Conservation (phyloP, 1,140 invertebrate species). For the Drosophila ironensis region DNA sequence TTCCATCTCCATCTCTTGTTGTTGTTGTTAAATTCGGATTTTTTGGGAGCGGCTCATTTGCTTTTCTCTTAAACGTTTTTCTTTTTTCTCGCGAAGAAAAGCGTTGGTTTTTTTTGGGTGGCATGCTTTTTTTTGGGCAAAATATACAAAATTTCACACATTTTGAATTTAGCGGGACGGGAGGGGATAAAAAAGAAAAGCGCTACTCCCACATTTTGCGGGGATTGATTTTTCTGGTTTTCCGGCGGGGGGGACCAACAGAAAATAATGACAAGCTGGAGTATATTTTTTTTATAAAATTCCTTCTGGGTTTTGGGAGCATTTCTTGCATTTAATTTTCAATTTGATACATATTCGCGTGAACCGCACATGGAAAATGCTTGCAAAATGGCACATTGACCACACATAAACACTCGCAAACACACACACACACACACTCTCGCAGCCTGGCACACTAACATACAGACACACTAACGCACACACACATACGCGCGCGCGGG, state of each 20-base stretch:
- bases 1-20: no score
- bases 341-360: constrained; percentile 37
- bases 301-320: not conserved
- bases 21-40: constrained; percentile 56
- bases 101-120: constrained; percentile 21
- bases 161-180: not conserved
- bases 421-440: constrained; percentile 26
- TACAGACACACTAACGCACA: not conserved
- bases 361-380: constrained; percentile 39
- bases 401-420: constrained; percentile 46
- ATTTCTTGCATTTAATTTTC: constrained; percentile 13
- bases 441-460: constrained; percentile 18
- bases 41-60: constrained; percentile 60
- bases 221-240: constrained; percentile 67
- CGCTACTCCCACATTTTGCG: constrained; percentile 32
- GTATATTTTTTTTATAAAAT: constrained; percentile 3
- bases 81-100: constrained; percentile 26
- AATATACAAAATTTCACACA: constrained; percentile 24
- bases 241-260: constrained; percentile 27
- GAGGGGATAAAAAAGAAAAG: not conserved
- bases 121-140: constrained; percentile 13
- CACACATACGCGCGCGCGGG: no score
- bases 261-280: constrained; percentile 10
- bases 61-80: constrained; percentile 42
- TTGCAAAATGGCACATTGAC: constrained; percentile 71